Conservation (phyloP, 2,797 vertebrate genomes). For the Cichlasoma orientale region DNA sequence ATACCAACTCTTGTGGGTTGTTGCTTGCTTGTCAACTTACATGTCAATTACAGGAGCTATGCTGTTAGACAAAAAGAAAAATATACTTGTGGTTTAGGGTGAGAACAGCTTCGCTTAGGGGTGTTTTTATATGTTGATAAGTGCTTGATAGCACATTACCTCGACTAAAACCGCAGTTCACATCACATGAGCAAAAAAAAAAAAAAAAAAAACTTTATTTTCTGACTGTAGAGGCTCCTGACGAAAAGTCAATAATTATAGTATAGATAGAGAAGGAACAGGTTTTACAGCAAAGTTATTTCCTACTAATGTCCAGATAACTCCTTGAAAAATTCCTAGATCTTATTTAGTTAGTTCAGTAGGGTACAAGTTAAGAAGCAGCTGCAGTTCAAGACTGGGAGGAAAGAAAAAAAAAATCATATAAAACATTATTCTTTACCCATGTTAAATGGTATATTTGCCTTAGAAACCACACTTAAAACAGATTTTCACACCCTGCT, state of each 20-base stretch:
- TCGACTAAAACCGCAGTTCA: constrained; percentile 34
- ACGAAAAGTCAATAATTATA: neutral
- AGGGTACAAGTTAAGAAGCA: neutral
- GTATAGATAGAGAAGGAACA: neutral
- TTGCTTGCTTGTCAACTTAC: constrained; percentile 21
- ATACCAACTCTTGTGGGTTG: neutral
- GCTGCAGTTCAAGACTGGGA: too few relatives aligned
- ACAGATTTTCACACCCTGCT: neutral
- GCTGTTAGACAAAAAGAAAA: neutral
- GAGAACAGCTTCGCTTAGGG: neutral
- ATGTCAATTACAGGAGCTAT: constrained; percentile 17
- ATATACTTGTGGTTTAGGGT: constrained; percentile 23
- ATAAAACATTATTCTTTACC: neutral
- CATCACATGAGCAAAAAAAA: constrained; percentile 5
- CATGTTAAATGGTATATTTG: neutral
- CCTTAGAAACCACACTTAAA: neutral
- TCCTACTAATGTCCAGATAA: neutral
- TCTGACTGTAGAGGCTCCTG: constrained; percentile 5
- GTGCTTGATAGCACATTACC: constrained; percentile 38
- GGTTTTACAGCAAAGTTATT: neutral
- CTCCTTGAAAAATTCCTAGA: neutral
- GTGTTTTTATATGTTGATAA: constrained; percentile 23
- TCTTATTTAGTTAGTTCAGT: neutral
- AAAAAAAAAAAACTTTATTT: neutral
- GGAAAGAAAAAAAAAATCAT: neutral